Conservation (phyloP, 2,888 invertebrate genomes). For the Erynnis tages region DNA sequence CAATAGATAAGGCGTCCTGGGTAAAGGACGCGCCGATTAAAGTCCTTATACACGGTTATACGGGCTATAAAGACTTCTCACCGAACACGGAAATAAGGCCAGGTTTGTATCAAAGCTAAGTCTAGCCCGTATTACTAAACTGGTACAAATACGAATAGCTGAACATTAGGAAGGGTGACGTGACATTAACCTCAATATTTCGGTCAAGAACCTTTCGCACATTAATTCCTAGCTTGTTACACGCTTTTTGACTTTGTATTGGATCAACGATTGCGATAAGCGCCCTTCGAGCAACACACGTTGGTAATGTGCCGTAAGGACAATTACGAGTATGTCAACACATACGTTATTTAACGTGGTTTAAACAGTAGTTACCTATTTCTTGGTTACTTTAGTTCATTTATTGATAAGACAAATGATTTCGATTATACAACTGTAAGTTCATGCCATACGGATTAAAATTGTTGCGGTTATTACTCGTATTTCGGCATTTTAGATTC, state of each 20-base stretch:
- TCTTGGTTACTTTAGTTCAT: no score
- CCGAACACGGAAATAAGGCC: constrained; percentile 83
- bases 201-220: constrained; percentile 16
- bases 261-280: not conserved
- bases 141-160: not conserved
- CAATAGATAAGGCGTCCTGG: constrained; percentile 69
- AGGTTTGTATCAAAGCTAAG: constrained; percentile 50
- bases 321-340: not conserved
- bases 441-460: no score
- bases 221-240: constrained; percentile 7
- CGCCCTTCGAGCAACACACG: not conserved
- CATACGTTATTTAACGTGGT: not conserved
- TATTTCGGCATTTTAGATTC: no score
- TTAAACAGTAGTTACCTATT: no score
- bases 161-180: not conserved
- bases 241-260: constrained; percentile 7
- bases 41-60: constrained; percentile 84
- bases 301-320: not conserved
- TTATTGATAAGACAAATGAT: no score
- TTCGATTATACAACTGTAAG: no score
- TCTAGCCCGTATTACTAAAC: not conserved
- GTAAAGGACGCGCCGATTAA: constrained; percentile 71
- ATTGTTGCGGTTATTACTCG: no score
- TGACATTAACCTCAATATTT: constrained; percentile 6
- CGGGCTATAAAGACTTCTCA: constrained; percentile 80